These are phyloP conservation scores for Columba janthina DNA, from an alignment of 2,113 vertebrate species.

Conservation along the genomic window DNA sequence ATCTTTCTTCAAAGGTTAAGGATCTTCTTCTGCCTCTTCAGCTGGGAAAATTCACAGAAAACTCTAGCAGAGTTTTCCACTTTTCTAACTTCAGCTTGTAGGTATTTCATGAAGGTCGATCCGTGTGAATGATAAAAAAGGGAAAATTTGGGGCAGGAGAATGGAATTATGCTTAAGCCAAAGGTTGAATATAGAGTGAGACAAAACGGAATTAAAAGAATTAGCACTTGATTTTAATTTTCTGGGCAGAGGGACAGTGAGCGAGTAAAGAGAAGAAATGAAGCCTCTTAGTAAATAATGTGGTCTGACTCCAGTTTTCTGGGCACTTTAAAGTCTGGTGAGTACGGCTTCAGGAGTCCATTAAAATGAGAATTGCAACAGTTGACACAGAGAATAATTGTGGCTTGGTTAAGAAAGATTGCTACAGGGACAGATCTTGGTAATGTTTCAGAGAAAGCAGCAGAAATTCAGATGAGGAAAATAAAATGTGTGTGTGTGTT, in stretches of 20 bases:
- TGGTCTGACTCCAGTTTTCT: background rate
- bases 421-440: background rate
- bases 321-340: background rate
- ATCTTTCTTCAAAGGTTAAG: background rate
- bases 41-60: background rate
- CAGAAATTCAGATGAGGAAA: background rate
- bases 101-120: background rate
- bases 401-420: background rate
- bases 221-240: background rate
- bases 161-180: background rate
- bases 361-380: background rate
- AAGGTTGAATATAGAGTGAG: background rate
- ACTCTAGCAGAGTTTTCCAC: background rate
- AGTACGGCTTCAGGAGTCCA: background rate
- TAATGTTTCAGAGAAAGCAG: background rate
- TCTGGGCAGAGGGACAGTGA: background rate
- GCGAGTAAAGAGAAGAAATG: background rate
- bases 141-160: background rate
- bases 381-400: slow-evolving; percentile 20
- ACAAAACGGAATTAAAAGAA: background rate
- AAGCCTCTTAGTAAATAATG: background rate
- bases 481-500: background rate
- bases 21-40: background rate
- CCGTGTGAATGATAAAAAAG: background rate
- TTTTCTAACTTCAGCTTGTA: background rate